Evolutionary conservation across 2,888 invertebrate genomes (phyloP), one percentile per base, ranked within the genome.

Genomic region (Hypomecis punctinalis): DNA sequence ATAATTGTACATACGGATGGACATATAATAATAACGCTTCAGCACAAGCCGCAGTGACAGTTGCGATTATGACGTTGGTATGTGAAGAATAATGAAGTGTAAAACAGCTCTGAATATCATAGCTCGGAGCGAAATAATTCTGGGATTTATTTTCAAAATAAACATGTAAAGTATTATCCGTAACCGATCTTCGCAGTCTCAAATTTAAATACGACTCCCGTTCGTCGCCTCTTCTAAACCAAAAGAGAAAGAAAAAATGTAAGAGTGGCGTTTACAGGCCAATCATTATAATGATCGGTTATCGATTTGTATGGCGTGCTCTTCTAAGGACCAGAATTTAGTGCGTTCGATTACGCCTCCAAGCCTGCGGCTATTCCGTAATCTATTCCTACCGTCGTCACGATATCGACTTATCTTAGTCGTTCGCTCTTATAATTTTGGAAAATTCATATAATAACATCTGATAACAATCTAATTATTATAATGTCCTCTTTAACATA

Each of bases 391-490:
- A 88, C 89, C 89, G 88, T 79, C 85, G 83, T 86, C 90, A 91
- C 91, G 90, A 90, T 90, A 90, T 86, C 85, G 85, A 88, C 85
- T 87, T 89, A 90, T 90, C 90, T 88, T 82, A 79, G 82, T 88
- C 86, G 86, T 79, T 83, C 81, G 77, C 83, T 88, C 84, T 90
- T 90, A 90, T 90, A 90, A 91, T 92, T 91, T 90, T 85, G 82
- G 84, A 81, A 91, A 92, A 90, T 91, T 89, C 90, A 85, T 91
- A 91, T 91, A 90, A 92, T 91, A 91, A 91, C 82, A 86, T 90
- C 90, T 89, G 91, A 91, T 91, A 91, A 91, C 90, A 88, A 91
- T 91, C 90, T 90, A 90, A 92, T 91, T 91, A 91, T 92, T 90
- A 90, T 92, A 92, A 92, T 91, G 89, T 90, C 88, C 91, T 91